Base-by-base conservation (phyloP, 2,113 vertebrate genomes). In the Pedionomus torquatus region DNA sequence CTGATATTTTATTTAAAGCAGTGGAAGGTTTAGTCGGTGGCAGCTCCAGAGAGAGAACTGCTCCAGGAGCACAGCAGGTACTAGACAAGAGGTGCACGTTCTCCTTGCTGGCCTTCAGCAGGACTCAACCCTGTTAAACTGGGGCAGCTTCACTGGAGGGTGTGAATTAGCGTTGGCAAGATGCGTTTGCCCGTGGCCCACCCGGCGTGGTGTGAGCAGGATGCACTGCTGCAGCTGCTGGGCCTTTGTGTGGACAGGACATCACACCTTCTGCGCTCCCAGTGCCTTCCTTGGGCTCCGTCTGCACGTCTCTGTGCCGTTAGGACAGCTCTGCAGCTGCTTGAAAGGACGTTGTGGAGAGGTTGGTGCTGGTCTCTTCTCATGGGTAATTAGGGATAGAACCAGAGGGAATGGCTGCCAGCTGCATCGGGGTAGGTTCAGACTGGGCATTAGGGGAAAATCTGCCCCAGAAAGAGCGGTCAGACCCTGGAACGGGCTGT, bases 191-290 rank as follows among this genome's bases (percentile, higher is more conserved):
- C 6, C 2, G n/a, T 52, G 61, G 48, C 37, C 33, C 43, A 2
- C 1, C n/a, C 61, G 14, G 9, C 26, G 57, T 0, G 19, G 26
- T 24, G 33, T 11, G 44, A 52, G 58, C 21, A 2, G 37, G 35
- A 19, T 52, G 12, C 35, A 8, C 30, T 7, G 28, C 44, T 39
- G 3, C 44, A 14, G 55, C 44, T 33, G 43, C 1, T 4, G 11
- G 31, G 54, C 76, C 75, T 49, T 17, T 13, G 3, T 8, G 11
- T 0, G 0, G 21, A 7, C 9, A 2, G 4, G 25, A n/a, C 44
- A 10, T 48, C 41, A 9, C 23, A 2, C 5, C 10, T 33, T 43
- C 39, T 16, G 85, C 46, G 0, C 12, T 54, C 46, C 15, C 20
- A 17, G 23, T 13, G 11, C 4, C 58, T 41, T 11, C 19, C n/a